Evolutionary conservation across 2,797 vertebrate species (phyloP).

Genomic region (Emydoidea blandingii): DNA sequence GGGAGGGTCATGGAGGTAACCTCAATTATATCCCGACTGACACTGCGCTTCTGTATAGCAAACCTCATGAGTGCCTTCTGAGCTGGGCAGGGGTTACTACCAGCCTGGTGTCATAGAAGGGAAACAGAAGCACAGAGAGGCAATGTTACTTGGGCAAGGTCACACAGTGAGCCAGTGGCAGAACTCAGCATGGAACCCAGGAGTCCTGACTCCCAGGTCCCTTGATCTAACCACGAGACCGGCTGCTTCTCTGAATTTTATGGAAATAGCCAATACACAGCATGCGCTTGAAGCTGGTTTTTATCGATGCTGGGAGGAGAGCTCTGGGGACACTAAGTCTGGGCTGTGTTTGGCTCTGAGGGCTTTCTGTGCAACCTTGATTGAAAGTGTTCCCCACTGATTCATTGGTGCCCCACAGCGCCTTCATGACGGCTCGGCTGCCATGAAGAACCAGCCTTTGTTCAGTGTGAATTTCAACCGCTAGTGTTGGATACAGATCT

Average conservation of each 20-base stretch:
- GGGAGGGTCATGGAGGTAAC: background rate
- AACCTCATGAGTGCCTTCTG: background rate
- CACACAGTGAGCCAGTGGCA: background rate
- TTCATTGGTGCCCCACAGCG: background rate
- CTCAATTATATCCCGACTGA: background rate
- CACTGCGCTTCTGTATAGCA: background rate
- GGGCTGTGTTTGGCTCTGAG: background rate
- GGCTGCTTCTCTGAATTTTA: background rate
- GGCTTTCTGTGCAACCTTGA: constrained; percentile 10
- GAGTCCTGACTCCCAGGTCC: background rate
- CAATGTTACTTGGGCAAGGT: background rate
- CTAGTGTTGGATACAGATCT: too few species aligned
- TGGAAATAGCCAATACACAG: constrained; percentile 7
- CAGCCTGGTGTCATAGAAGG: background rate
- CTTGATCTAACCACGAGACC: background rate
- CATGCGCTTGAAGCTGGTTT: background rate
- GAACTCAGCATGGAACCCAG: background rate
- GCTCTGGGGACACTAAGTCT: background rate
- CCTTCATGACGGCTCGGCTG: background rate
- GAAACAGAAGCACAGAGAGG: background rate
- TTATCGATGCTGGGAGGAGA: background rate
- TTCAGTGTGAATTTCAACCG: background rate
- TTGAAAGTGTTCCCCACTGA: background rate
- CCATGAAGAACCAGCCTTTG: background rate
- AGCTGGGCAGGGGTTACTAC: background rate